These are phyloP conservation scores for Aphidoletes aphidimyza DNA, from an alignment of 2,888 invertebrate species.

Conservation along the genomic window DNA sequence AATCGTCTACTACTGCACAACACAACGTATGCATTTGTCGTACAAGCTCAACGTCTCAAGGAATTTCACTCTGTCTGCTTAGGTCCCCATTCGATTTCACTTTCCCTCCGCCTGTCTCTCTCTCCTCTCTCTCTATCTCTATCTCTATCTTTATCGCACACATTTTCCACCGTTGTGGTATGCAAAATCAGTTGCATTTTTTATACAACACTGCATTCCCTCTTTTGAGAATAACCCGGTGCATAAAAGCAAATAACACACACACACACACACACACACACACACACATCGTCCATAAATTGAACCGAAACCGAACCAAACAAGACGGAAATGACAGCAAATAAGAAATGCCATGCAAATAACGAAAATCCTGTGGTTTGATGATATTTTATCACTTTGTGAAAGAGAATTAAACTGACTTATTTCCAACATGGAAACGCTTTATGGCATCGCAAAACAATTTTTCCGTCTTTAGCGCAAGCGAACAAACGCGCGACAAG, in stretches of 20 bases:
- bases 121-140: too few relatives aligned
- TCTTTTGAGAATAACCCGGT: neutral
- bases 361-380: conserved; percentile 39
- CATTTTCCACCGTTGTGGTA: too few relatives aligned
- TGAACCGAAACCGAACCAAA: too few relatives aligned
- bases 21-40: neutral
- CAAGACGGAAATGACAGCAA: neutral
- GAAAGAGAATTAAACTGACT: conserved; percentile 35
- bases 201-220: neutral
- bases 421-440: conserved; percentile 8
- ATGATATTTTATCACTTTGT: conserved; percentile 49
- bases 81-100: too few relatives aligned
- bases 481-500: too few relatives aligned
- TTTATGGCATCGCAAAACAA: conserved; percentile 32
- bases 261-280: too few relatives aligned
- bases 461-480: neutral
- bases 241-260: too few relatives aligned
- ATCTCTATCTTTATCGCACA: too few relatives aligned
- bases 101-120: too few relatives aligned
- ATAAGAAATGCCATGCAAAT: neutral
- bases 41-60: neutral
- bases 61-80: neutral
- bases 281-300: too few relatives aligned
- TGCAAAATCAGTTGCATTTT: conserved; percentile 34
- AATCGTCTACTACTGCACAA: neutral